phyloP scores from a whole-genome alignment of 2,113 vertebrate species.

The Camelus dromedarius region DNA sequence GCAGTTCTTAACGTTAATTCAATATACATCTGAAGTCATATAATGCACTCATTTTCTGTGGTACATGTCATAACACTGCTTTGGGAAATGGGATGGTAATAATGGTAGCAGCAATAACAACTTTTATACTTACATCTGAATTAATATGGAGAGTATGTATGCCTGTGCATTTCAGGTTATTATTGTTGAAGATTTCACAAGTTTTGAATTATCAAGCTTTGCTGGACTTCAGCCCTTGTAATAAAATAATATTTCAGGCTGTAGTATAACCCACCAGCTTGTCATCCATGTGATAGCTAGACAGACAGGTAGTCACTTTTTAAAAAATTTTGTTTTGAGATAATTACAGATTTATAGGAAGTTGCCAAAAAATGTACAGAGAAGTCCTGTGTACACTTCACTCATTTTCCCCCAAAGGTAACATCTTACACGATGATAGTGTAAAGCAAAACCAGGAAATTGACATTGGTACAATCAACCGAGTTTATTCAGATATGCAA shows the following conservation, averaged over 20 bases:
- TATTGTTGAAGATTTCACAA: not conserved
- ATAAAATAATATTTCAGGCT: not conserved
- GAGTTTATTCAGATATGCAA: not conserved
- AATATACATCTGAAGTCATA: not conserved
- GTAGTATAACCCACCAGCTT: not conserved
- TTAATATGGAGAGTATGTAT: not conserved
- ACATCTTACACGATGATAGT: not conserved
- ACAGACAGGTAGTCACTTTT: not conserved
- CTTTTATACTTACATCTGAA: not conserved
- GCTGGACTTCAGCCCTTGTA: not conserved
- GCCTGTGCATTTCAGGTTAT: not conserved
- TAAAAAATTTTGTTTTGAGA: not conserved
- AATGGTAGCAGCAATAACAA: too few species aligned
- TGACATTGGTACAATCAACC: not conserved
- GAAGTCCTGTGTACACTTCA: not conserved
- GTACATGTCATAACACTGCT: not conserved
- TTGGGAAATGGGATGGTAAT: not conserved
- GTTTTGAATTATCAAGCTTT: not conserved
- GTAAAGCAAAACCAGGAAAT: not conserved
- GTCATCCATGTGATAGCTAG: not conserved
- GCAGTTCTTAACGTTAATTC: conserved; percentile 14
- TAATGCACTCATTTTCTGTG: not conserved
- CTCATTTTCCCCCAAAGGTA: not conserved
- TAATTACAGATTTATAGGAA: not conserved
- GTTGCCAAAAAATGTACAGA: not conserved